A percentile compares a stretch with the other conserved stretches of the same genome.
phyloP scores from a whole-genome alignment of 2,888 invertebrate species.

The Nomada fucata region DNA sequence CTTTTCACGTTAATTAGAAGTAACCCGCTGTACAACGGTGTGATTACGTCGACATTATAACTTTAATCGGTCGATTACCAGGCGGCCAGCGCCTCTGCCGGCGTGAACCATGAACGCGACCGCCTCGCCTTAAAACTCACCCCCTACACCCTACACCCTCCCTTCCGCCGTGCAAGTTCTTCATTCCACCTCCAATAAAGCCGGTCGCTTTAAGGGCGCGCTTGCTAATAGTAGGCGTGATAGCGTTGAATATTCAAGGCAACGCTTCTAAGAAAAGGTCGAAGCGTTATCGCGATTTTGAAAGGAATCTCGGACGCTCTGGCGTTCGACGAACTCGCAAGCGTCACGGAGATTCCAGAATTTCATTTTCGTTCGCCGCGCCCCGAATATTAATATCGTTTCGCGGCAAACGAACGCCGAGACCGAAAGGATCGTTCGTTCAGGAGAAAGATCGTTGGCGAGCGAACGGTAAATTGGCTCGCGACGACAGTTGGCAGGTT shows the following conservation, averaged over 20 bases:
- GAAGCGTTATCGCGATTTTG: constrained; percentile 54
- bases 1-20: constrained; percentile 68
- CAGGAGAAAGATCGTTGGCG: constrained; percentile 5
- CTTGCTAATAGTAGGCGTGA: constrained; percentile 64
- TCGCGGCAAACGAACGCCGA: constrained; percentile 10
- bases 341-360: constrained; percentile 6
- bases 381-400: constrained; percentile 47
- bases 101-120: constrained; percentile 28
- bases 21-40: constrained; percentile 42
- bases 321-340: constrained; percentile 30
- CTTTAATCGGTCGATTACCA: constrained; percentile 68
- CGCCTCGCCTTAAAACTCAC: background rate
- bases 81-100: constrained; percentile 27
- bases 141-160: background rate
- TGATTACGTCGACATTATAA: constrained; percentile 66
- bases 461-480: constrained; percentile 4
- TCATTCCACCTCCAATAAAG: background rate
- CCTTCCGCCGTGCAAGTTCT: background rate
- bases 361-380: constrained; percentile 16
- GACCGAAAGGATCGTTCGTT: constrained; percentile 15
- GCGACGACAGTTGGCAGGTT: constrained; percentile 17
- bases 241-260: constrained; percentile 64
- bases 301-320: constrained; percentile 26
- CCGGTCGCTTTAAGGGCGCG: constrained; percentile 33
- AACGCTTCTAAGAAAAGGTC: constrained; percentile 31